A percentile compares a stretch with the other conserved stretches of the same genome.
Conservation (phyloP, 2,888 invertebrate species). For the Phortica magna region DNA sequence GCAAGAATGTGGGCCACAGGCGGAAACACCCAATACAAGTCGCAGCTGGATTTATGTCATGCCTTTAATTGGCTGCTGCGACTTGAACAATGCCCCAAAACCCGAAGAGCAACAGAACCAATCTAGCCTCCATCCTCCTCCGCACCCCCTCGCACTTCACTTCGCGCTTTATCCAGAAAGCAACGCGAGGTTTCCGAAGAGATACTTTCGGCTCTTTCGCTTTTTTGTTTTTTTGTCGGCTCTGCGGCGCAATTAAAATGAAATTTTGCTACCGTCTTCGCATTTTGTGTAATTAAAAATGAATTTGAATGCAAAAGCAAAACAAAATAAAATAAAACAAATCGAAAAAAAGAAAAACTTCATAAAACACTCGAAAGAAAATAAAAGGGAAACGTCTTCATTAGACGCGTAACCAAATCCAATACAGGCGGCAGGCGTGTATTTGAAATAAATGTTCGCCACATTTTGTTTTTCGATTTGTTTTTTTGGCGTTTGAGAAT, state of each 20-base stretch:
- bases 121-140: neutral
- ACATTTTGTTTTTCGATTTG: neutral
- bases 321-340: neutral
- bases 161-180: neutral
- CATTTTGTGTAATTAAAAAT: constrained; percentile 71
- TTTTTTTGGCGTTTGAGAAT: neutral
- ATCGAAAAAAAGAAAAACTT: neutral
- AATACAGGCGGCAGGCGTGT: constrained; percentile 9
- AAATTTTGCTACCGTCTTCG: constrained; percentile 70
- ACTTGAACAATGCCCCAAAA: constrained; percentile 16
- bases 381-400: constrained; percentile 53
- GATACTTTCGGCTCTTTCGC: constrained; percentile 55
- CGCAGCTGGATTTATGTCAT: constrained; percentile 78
- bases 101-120: constrained; percentile 14
- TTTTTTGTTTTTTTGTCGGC: constrained; percentile 4
- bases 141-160: neutral
- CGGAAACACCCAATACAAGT: constrained; percentile 78
- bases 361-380: neutral
- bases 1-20: constrained; percentile 71
- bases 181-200: constrained; percentile 24
- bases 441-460: neutral
- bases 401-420: constrained; percentile 42
- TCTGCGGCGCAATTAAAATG: constrained; percentile 64
- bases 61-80: constrained; percentile 78
- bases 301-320: constrained; percentile 59